Percentiles rank a stretch among this genome's conserved stretches.
Conservation (phyloP, 1,140 invertebrate species). For the Pseudomyrmex flavicornis region DNA sequence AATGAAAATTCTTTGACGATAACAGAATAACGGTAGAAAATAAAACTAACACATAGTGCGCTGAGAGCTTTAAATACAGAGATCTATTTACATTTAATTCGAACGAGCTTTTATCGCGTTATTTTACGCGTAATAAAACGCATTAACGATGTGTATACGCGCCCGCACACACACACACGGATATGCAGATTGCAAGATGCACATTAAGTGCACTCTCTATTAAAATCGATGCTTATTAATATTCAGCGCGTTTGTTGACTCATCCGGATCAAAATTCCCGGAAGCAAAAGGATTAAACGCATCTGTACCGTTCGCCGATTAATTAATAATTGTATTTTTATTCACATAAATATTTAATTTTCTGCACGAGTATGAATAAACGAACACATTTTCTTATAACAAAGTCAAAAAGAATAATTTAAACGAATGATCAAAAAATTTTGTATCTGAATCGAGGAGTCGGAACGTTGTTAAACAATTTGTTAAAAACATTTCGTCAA, state of each 20-base stretch:
- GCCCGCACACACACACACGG: no score
- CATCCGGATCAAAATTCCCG: constrained; percentile 13
- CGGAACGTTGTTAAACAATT: not conserved
- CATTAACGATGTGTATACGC: not conserved
- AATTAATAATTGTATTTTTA: constrained; percentile 39
- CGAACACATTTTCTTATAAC: not conserved
- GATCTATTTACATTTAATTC: constrained; percentile 5
- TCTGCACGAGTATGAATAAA: not conserved
- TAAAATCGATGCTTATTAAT: constrained; percentile 37
- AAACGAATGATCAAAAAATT: not conserved
- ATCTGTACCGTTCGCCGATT: constrained; percentile 18
- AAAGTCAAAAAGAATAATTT: not conserved
- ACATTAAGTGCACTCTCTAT: not conserved
- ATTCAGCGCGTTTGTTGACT: constrained; percentile 12
- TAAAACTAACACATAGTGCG: not conserved
- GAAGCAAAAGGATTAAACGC: constrained; percentile 15
- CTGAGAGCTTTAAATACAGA: not conserved
- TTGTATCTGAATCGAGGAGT: not conserved
- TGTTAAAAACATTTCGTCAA: not conserved
- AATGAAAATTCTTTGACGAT: not conserved
- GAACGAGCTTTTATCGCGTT: constrained; percentile 5
- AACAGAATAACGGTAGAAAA: constrained; percentile 1
- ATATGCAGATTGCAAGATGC: constrained; percentile 5
- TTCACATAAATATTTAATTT: constrained; percentile 32
- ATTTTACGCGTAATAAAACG: constrained; percentile 23